These are phyloP conservation scores for Andrena fulva DNA, from an alignment of 2,888 invertebrate species.

Conservation along the genomic window DNA sequence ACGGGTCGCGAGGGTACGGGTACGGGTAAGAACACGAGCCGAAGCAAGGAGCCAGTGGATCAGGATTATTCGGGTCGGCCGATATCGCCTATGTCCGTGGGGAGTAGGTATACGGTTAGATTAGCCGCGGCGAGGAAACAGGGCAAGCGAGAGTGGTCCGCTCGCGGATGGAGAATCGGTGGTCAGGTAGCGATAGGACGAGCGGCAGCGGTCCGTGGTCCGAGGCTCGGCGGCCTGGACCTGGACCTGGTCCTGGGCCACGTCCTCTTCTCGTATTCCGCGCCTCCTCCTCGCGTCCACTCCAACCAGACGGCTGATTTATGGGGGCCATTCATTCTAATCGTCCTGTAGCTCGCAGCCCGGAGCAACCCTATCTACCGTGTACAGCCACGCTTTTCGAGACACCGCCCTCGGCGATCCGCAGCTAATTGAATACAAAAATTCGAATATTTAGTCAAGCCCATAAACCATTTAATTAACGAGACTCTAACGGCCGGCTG, in stretches of 20 bases:
- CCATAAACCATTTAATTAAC: conserved; percentile 82
- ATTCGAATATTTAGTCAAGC: conserved; percentile 78
- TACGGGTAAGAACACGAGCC: conserved; percentile 33
- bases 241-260: conserved; percentile 18
- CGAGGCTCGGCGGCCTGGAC: conserved; percentile 12
- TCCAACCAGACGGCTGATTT: conserved; percentile 81
- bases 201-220: neutral
- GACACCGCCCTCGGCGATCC: conserved; percentile 69
- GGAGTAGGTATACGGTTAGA: conserved; percentile 49
- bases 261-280: conserved; percentile 58
- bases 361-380: conserved; percentile 63
- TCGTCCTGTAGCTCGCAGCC: conserved; percentile 79
- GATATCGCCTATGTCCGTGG: conserved; percentile 39
- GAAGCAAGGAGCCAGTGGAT: conserved; percentile 52
- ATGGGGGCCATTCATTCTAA: conserved; percentile 82
- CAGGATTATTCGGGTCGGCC: conserved; percentile 66
- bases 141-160: conserved; percentile 19
- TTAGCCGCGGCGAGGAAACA: conserved; percentile 64
- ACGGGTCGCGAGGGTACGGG: neutral
- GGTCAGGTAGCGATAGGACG: conserved; percentile 42
- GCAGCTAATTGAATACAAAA: conserved; percentile 82
- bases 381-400: conserved; percentile 76
- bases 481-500: conserved; percentile 55
- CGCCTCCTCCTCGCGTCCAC: conserved; percentile 52
- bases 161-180: conserved; percentile 22